Conservation (phyloP, 2,888 invertebrate genomes). For the Papilio protenor region DNA sequence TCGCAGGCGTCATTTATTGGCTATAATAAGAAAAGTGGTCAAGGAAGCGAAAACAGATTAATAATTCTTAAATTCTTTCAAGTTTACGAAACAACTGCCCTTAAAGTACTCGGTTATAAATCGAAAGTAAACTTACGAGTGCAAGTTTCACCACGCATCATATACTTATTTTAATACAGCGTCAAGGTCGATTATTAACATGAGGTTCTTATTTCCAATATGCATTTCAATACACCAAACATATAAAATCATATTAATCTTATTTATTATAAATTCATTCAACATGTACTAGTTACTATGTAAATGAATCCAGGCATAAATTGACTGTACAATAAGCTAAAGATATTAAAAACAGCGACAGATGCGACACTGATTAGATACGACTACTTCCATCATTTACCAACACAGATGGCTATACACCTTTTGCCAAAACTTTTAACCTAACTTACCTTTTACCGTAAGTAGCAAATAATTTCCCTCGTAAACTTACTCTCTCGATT, state of each 20-base stretch:
- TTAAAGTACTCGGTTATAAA: slow-evolving; percentile 4
- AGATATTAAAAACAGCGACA: slow-evolving; percentile 5
- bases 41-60: slow-evolving; percentile 27
- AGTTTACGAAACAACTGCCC: slow-evolving; percentile 12
- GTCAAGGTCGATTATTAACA: neutral
- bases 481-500: neutral
- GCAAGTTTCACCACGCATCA: neutral
- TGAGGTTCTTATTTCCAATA: neutral
- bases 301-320: neutral
- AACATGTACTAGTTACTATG: neutral
- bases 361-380: slow-evolving; percentile 16
- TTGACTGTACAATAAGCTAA: neutral
- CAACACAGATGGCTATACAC: too few species aligned
- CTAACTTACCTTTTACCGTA: neutral
- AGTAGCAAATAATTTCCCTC: neutral
- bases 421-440: neutral
- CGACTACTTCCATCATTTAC: slow-evolving; percentile 6
- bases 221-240: neutral
- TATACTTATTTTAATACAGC: neutral
- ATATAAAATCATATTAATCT: neutral
- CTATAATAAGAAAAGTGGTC: slow-evolving; percentile 23
- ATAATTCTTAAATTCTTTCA: slow-evolving; percentile 18
- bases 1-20: neutral
- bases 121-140: slow-evolving; percentile 15
- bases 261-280: neutral